Evolutionary conservation across 2,113 vertebrate genomes (phyloP), one percentile per base, ranked within the genome.

Genomic region (Geococcyx californianus): DNA sequence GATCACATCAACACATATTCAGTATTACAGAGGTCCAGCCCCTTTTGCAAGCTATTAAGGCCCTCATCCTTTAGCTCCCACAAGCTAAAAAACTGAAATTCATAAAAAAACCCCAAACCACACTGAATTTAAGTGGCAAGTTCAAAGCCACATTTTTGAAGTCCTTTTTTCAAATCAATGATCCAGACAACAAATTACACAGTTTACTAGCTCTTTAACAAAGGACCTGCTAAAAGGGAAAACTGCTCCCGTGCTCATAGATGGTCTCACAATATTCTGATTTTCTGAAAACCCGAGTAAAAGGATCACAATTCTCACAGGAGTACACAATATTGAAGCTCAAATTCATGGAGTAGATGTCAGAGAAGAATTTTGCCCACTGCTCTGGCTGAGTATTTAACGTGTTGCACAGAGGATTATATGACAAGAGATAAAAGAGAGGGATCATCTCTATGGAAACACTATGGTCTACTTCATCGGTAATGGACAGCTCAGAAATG

Each of bases 361-460:
- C 70, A 90, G 81, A 84, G 33, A 42, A 85, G 19, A 92, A 86
- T 40, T 76, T 72, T 70, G 42, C 38, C 47, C 60, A 81, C 51
- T 92, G 68, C 67, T 89, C 49, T 80, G 36, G 19, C 34, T 40
- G 24, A 78, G 44, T 92, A 91, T 91, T 89, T 79, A 89, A 93
- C 59, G 40, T 63, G 63, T 85, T 95, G 67, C 75, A 74, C 47
- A 5, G 59, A 85, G 45, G 89, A 95, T 91, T 93, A 51, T 67
- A 87, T 38, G 70, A 96, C 78, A 75, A 56, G 72, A 91, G 56
- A 90, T 88, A 89, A 94, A 96, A 92, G 76, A 78, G 52, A 86
- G 69, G 74, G 86, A 94, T 92, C 83, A 89, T 86, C 90, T 93
- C 95, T 94, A 93, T 89, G 94, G 95, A 96, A 97, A 96, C 93